Percentiles rank a stretch among this genome's conserved stretches.
Conservation (phyloP, 2,797 vertebrate genomes). For the Labroides dimidiatus region DNA sequence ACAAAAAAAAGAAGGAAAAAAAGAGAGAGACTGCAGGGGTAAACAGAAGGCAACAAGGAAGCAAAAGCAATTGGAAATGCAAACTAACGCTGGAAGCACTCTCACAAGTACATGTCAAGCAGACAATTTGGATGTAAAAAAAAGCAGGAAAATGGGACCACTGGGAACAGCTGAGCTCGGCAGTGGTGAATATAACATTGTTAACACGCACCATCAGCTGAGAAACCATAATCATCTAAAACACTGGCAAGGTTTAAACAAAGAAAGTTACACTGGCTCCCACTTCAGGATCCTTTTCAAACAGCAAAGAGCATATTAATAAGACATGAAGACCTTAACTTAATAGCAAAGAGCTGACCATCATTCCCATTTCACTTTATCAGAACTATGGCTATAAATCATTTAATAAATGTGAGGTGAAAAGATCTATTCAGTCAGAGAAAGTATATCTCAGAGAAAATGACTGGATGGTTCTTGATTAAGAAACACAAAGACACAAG, state of each 20-base stretch:
- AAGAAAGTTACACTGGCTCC: neutral
- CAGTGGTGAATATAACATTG: neutral
- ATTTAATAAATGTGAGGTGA: conserved; percentile 1
- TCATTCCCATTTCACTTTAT: neutral
- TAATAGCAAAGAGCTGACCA: neutral
- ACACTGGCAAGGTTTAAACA: conserved; percentile 13
- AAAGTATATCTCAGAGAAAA: neutral
- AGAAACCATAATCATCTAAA: neutral
- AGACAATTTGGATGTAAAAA: conserved; percentile 35
- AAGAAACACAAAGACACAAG: conserved; percentile 1
- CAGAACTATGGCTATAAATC: conserved; percentile 1
- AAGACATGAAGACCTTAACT: neutral
- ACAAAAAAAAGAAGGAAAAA: conserved; percentile 20
- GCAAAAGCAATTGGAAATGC: conserved; percentile 62
- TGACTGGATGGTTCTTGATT: neutral
- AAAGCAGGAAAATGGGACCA: conserved; percentile 19
- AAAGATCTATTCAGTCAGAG: neutral
- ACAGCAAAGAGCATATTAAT: neutral
- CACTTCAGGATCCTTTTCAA: neutral
- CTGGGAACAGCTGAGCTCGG: conserved; percentile 8
- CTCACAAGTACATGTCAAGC: conserved; percentile 44
- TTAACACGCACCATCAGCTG: neutral
- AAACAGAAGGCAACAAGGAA: conserved; percentile 58
- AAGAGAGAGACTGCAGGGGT: conserved; percentile 52
- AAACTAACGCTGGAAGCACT: conserved; percentile 53